phyloP scores from a whole-genome alignment of 2,797 vertebrate genomes.

The Halcyon chelicuti region DNA sequence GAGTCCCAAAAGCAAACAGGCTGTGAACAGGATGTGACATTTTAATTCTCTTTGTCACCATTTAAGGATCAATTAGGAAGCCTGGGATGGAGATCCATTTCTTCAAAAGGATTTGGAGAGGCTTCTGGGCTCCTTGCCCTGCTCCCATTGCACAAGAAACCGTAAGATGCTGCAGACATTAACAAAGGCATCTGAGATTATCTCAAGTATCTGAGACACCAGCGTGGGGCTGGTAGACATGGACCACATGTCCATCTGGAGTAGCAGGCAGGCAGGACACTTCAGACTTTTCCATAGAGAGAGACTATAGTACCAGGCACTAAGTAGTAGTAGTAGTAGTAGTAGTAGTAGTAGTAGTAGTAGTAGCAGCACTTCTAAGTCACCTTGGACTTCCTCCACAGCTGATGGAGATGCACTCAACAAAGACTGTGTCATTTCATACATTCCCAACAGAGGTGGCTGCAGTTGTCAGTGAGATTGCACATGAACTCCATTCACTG shows the following conservation, averaged over 20 bases:
- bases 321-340: background rate
- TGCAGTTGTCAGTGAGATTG: no score
- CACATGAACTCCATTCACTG: background rate
- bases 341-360: background rate
- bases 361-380: background rate
- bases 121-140: background rate
- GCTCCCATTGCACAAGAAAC: background rate
- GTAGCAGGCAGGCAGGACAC: background rate
- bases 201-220: background rate
- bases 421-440: background rate
- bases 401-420: background rate
- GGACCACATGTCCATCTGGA: background rate
- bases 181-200: background rate
- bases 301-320: background rate
- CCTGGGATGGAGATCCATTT: background rate
- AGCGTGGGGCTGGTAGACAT: background rate
- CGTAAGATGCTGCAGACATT: background rate
- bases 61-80: background rate
- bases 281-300: background rate
- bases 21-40: background rate
- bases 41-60: background rate
- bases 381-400: background rate
- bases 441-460: rapidly evolving
- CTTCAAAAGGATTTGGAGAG: background rate
- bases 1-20: background rate